A percentile compares a stretch with the other conserved stretches of the same genome.
These are phyloP conservation scores for Microctenopoma lineatum DNA, from an alignment of 2,797 vertebrate genomes.

Conservation along the genomic window DNA sequence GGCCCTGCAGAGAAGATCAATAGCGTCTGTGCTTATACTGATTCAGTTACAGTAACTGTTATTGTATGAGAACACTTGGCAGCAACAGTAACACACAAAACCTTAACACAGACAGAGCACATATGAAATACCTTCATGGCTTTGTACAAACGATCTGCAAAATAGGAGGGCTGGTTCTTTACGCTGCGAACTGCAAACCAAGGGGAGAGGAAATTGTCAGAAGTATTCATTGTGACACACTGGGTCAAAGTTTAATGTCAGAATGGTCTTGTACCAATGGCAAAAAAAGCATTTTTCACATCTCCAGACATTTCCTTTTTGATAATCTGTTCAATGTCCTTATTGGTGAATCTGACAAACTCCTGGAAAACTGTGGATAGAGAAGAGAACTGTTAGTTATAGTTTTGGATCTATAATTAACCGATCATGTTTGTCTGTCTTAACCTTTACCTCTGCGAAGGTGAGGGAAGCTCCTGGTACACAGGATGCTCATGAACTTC, in stretches of 20 bases:
- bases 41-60: slow-evolving; percentile 6
- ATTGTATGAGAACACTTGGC: neutral
- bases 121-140: slow-evolving; percentile 93
- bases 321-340: slow-evolving; percentile 94
- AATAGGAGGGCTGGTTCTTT: slow-evolving; percentile 95
- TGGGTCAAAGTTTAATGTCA: neutral
- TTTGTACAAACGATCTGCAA: slow-evolving; percentile 95
- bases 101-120: slow-evolving; percentile 4
- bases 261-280: slow-evolving; percentile 86
- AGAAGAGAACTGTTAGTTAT: neutral
- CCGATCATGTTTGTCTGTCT: neutral
- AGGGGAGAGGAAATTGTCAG: slow-evolving; percentile 29
- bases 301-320: slow-evolving; percentile 97
- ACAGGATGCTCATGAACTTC: slow-evolving; percentile 94
- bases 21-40: slow-evolving; percentile 23
- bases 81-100: slow-evolving; percentile 12
- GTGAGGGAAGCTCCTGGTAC: slow-evolving; percentile 94
- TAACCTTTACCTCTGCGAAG: slow-evolving; percentile 89
- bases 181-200: slow-evolving; percentile 90
- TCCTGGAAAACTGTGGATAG: slow-evolving; percentile 92
- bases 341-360: slow-evolving; percentile 93
- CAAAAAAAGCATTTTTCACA: slow-evolving; percentile 89
- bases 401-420: neutral
- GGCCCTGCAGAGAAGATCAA: slow-evolving; percentile 83
- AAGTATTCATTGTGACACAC: neutral